Percentiles rank a stretch among this genome's conserved stretches.
Conservation (phyloP, 2,113 vertebrate species). For the Empidonax alnorum region DNA sequence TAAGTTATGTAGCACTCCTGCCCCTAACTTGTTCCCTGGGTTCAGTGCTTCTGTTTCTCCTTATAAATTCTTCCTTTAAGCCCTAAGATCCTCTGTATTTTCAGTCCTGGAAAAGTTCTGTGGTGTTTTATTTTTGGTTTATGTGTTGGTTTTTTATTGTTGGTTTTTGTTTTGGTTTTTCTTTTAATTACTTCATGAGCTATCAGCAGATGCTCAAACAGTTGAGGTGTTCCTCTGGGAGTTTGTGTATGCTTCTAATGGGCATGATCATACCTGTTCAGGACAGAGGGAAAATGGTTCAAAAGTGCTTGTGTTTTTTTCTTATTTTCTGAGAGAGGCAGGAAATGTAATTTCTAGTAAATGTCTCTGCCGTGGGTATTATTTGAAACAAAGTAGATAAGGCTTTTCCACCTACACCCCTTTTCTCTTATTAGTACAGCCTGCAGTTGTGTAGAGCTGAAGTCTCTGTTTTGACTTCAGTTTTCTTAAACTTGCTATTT, state of each 20-base stretch:
- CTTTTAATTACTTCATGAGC: background rate
- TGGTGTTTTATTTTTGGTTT: background rate
- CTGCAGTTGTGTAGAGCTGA: background rate
- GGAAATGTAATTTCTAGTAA: background rate
- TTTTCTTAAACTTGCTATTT: background rate
- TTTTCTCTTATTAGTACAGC: background rate
- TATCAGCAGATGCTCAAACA: background rate
- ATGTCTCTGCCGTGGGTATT: background rate
- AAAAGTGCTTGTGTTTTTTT: background rate
- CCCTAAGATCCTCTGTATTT: background rate
- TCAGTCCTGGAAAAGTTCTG: background rate
- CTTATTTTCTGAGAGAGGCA: fast-evolving
- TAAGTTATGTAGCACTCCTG: background rate
- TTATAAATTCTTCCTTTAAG: background rate
- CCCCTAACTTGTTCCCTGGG: background rate
- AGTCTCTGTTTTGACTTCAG: background rate
- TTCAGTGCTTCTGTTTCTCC: background rate
- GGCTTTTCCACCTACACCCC: fast-evolving
- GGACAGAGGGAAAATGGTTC: background rate
- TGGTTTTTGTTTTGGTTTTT: background rate
- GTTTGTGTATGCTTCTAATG: background rate
- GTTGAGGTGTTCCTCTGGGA: background rate
- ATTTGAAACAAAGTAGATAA: background rate
- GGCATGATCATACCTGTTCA: background rate
- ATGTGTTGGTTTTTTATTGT: background rate